Percentiles rank a stretch among this genome's conserved stretches.
Evolutionary conservation across 2,113 vertebrate species (phyloP).

Genomic region (Setophaga coronata): DNA sequence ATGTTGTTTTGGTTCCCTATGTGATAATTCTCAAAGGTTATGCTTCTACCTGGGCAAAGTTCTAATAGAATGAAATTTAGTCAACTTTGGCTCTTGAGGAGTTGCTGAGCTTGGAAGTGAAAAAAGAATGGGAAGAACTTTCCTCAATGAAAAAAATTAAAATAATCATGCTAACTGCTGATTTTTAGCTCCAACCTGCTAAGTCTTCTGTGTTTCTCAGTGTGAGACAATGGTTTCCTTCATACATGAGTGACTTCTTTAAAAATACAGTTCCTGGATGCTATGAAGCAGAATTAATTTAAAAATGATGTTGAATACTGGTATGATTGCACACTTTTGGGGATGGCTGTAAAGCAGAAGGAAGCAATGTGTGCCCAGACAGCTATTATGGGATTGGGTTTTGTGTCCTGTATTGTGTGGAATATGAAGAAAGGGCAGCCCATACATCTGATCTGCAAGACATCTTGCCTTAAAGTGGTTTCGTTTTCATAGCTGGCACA

Average conservation of each 20-base stretch:
- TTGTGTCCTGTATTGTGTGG: not conserved
- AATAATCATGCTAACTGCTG: not conserved
- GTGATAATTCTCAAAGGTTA: not conserved
- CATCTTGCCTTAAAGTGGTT: constrained; percentile 21
- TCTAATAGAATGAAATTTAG: not conserved
- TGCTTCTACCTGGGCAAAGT: not conserved
- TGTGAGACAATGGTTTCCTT: not conserved
- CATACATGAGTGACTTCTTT: not conserved
- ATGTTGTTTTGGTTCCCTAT: not conserved
- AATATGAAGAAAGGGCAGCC: not conserved
- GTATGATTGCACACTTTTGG: not conserved
- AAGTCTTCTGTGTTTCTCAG: not conserved
- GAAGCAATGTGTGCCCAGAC: not conserved
- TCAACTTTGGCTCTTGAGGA: not conserved
- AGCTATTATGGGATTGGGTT: not conserved
- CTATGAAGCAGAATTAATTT: not conserved
- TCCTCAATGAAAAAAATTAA: not conserved
- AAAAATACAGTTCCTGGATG: not conserved
- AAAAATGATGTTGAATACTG: not conserved
- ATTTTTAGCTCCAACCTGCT: not conserved
- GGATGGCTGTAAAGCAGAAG: not conserved
- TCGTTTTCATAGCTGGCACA: constrained; percentile 30
- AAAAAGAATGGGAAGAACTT: not conserved
- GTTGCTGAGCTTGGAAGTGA: not conserved
- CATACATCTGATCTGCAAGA: not conserved